Evolutionary conservation across 2,888 invertebrate genomes (phyloP), one percentile per base, ranked within the genome.

Genomic region (Mactromeris polynyma): DNA sequence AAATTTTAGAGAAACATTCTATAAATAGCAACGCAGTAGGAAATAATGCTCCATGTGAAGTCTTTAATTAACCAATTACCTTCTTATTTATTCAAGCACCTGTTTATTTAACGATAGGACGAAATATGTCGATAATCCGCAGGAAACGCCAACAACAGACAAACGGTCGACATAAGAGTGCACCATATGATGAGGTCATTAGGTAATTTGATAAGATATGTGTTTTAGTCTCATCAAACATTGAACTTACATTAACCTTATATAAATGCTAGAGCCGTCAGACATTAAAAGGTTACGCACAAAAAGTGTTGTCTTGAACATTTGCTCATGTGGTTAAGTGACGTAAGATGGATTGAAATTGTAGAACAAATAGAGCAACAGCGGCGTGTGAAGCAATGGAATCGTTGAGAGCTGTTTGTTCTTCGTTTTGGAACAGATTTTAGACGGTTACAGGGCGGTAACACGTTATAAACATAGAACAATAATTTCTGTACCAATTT

Each of bases 111-210:
- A 26, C 58, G 58, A 64, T 64, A n/a, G 21, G 26, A 26, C 58
- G 26, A 64, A 64, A 64, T 64, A n/a, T 26, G 11, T 26, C n/a
- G 58, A 64, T 64, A 64, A 64, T 64, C 58, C 26, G 26, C 58
- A 64, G 58, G 58, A 64, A 64, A 26, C 11, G 58, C 58, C 58
- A 64, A 64, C 58, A 64, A 17, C 73, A 73, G 73, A 73, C 36
- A 36, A 19, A 73, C 19, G 36, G 36, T 19, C 36, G 73, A 73
- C 73, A 26, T 73, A 2, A 73, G 33, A 33, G 14, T 73, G 33
- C 36, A 73, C 73, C 26, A 36, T 73, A 4, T 73, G 36, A 73
- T 73, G 73, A 73, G 36, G 73, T 73, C 73, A 73, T 73, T 17
- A 73, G 73, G 17, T 73, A 36, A 73, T 33, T 73, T 69, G 33